These are phyloP conservation scores for Dicrostonyx torquatus DNA, from an alignment of 2,797 vertebrate species.

Conservation along the genomic window DNA sequence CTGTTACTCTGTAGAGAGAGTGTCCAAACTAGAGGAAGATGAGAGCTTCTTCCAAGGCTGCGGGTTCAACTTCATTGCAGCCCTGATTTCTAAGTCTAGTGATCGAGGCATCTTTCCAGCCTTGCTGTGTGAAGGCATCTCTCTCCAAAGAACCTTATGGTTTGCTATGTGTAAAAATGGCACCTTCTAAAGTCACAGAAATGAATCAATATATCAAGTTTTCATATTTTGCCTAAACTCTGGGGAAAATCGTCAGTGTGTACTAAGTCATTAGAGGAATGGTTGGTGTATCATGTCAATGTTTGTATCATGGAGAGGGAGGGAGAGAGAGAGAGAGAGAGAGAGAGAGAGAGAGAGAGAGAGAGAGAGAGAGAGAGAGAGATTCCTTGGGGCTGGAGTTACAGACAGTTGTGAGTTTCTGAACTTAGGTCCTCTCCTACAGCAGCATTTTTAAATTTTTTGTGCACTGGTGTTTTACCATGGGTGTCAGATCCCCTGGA, in stretches of 20 bases:
- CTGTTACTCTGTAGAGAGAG: not conserved
- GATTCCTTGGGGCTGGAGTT: not conserved
- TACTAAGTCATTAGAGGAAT: not conserved
- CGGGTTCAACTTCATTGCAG: not conserved
- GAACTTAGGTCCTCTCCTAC: not conserved
- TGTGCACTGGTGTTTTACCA: no score
- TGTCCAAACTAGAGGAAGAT: not conserved
- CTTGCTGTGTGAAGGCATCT: not conserved
- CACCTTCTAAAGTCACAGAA: not conserved
- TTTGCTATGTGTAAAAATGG: not conserved
- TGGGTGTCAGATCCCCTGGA: no score
- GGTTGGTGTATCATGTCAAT: not conserved
- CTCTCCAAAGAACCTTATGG: not conserved
- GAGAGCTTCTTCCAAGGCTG: not conserved
- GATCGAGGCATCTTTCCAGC: not conserved
- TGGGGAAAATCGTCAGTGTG: not conserved
- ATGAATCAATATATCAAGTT: not conserved
- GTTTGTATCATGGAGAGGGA: not conserved
- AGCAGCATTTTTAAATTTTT: not conserved
- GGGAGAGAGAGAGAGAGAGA: no score
- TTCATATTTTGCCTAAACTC: not conserved
- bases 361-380: not conserved
- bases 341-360: no score
- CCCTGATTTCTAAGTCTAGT: not conserved
- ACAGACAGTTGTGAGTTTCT: not conserved